Conservation (phyloP, 64 coral and sea anemone species). For the Astreopora myriophthalma region DNA sequence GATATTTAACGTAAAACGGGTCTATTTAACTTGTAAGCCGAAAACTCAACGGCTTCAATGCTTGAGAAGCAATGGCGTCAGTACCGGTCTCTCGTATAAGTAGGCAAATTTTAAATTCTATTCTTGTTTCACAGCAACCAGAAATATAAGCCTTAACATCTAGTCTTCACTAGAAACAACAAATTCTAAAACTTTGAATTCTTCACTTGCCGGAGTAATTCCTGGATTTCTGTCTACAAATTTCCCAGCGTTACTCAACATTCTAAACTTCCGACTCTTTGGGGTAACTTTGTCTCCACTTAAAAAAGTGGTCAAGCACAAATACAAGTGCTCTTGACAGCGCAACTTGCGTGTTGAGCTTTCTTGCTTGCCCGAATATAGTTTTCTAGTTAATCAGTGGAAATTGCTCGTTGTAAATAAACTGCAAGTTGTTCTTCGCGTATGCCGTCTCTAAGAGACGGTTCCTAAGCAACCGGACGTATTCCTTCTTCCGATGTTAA, state of each 20-base stretch:
- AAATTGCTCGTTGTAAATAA: not conserved
- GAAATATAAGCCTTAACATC: not conserved
- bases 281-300: not conserved
- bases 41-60: not conserved
- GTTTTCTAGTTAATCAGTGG: not conserved
- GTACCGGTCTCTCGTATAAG: not conserved
- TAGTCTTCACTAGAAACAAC: not conserved
- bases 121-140: not conserved
- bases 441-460: not conserved
- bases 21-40: not conserved
- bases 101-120: not conserved
- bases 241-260: constrained; percentile 86
- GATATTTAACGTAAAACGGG: not conserved
- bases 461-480: not conserved
- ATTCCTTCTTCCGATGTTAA: not conserved
- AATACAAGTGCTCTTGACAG: not conserved
- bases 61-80: not conserved
- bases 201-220: constrained; percentile 63
- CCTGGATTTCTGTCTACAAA: constrained; percentile 92
- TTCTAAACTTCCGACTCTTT: not conserved
- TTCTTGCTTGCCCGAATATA: too few relatives aligned
- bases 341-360: not conserved
- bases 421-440: not conserved
- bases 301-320: not conserved
- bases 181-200: not conserved